phyloP scores from a whole-genome alignment of 1,140 invertebrate species.

The Mylabris phalerata region DNA sequence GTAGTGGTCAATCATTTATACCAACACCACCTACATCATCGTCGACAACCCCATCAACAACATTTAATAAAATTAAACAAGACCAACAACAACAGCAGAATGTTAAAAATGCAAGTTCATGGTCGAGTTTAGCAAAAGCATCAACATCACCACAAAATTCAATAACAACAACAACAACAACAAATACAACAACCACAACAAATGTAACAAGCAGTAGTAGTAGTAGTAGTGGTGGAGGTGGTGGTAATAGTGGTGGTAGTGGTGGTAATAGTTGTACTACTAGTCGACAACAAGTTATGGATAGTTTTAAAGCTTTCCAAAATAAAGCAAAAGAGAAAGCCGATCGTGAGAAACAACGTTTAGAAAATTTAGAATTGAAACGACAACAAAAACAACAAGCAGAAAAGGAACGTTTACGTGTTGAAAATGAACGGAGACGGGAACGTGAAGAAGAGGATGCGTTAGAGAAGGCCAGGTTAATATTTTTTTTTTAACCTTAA shows the following conservation, averaged over 20 bases:
- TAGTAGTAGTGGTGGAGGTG: too few relatives aligned
- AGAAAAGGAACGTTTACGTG: conserved; percentile 69
- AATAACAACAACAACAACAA: neutral
- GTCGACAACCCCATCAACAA: neutral
- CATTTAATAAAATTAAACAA: neutral
- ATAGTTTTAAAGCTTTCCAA: conserved; percentile 76
- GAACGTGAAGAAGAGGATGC: conserved; percentile 75
- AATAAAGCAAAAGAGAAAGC: conserved; percentile 93
- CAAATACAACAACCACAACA: neutral
- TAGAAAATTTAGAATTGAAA: conserved; percentile 75
- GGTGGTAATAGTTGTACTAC: conserved; percentile 40
- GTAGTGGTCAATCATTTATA: neutral
- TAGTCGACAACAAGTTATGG: conserved; percentile 56
- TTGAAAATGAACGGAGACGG: conserved; percentile 70
- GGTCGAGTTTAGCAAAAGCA: conserved; percentile 83
- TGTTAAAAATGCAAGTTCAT: conserved; percentile 84
- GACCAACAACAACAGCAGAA: conserved; percentile 44
- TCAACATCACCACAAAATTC: conserved; percentile 61
- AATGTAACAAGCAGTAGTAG: conserved; percentile 9
- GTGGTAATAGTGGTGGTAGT: too few relatives aligned
- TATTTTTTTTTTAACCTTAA: neutral
- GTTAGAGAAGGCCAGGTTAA: conserved; percentile 58
- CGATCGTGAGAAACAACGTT: conserved; percentile 76
- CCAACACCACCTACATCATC: conserved; percentile 10
- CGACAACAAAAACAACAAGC: conserved; percentile 74